Conservation (phyloP, 1,140 invertebrate species). For the Goniozus legneri region DNA sequence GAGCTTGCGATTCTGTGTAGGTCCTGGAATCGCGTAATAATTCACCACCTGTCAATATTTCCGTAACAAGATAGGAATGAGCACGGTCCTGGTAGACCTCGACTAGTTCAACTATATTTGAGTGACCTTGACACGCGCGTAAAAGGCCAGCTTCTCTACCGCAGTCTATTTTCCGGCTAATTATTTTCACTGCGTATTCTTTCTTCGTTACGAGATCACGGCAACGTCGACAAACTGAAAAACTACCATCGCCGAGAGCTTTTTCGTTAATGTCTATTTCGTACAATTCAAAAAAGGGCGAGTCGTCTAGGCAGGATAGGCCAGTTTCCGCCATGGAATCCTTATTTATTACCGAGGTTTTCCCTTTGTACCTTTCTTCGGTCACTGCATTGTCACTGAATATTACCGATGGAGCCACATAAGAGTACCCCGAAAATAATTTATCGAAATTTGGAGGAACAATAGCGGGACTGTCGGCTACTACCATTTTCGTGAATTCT, state of each 20-base stretch:
- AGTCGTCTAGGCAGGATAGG: conserved; percentile 54
- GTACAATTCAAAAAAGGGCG: conserved; percentile 83
- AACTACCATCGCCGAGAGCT: conserved; percentile 83
- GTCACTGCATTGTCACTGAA: conserved; percentile 83
- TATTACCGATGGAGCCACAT: conserved; percentile 88
- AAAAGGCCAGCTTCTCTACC: conserved; percentile 75
- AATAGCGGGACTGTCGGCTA: conserved; percentile 86
- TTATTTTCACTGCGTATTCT: conserved; percentile 88
- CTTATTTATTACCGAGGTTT: conserved; percentile 19
- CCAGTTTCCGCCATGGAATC: no score
- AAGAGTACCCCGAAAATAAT: conserved; percentile 93
- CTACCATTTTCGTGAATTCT: conserved; percentile 89
- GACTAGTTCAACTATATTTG: conserved; percentile 81
- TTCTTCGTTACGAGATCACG: conserved; percentile 68
- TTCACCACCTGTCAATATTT: conserved; percentile 84
- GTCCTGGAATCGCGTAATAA: conserved; percentile 67
- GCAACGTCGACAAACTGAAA: conserved; percentile 84
- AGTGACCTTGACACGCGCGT: conserved; percentile 79
- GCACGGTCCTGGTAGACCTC: conserved; percentile 79
- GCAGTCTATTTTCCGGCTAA: conserved; percentile 74
- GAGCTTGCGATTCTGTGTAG: conserved; percentile 70
- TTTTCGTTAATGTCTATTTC: conserved; percentile 66
- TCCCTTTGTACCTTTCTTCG: conserved; percentile 38
- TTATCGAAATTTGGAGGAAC: conserved; percentile 81
- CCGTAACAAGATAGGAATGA: conserved; percentile 83